phyloP scores from a whole-genome alignment of 2,797 vertebrate genomes.

The Pseudochirops cupreus region DNA sequence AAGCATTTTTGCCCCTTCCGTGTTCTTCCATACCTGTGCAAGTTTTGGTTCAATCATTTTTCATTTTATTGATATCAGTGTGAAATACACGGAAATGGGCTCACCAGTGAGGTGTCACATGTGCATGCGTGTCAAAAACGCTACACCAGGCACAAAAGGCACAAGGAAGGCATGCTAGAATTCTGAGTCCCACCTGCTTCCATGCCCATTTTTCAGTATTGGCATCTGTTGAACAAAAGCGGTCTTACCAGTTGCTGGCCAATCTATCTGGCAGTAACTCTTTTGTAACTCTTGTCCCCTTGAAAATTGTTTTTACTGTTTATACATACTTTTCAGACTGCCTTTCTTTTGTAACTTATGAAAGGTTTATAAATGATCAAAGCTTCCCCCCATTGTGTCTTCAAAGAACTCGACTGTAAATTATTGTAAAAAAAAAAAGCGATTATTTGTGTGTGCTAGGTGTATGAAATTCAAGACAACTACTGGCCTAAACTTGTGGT shows the following conservation, averaged over 20 bases:
- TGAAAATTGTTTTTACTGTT: constrained; percentile 99
- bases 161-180: constrained; percentile 41
- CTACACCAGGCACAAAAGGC: constrained; percentile 52
- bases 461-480: constrained; percentile 90
- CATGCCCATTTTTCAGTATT: constrained; percentile 59
- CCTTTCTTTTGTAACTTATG: constrained; percentile 99
- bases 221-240: constrained; percentile 64
- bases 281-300: constrained; percentile 99
- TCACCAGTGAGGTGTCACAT: neutral
- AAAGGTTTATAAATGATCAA: constrained; percentile 96
- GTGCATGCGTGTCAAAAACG: neutral
- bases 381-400: constrained; percentile 96
- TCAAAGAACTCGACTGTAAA: constrained; percentile 90
- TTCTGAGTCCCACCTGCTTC: neutral
- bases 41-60: constrained; percentile 45
- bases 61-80: constrained; percentile 50
- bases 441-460: constrained; percentile 89
- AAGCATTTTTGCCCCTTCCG: neutral
- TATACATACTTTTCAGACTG: constrained; percentile 99
- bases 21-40: constrained; percentile 43
- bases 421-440: constrained; percentile 88
- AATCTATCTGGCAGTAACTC: constrained; percentile 86
- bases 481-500: constrained; percentile 92
- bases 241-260: constrained; percentile 74
- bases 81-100: neutral